Evolutionary conservation across 2,113 vertebrate species (phyloP).

Genomic region (Thalassoma bifasciatum): DNA sequence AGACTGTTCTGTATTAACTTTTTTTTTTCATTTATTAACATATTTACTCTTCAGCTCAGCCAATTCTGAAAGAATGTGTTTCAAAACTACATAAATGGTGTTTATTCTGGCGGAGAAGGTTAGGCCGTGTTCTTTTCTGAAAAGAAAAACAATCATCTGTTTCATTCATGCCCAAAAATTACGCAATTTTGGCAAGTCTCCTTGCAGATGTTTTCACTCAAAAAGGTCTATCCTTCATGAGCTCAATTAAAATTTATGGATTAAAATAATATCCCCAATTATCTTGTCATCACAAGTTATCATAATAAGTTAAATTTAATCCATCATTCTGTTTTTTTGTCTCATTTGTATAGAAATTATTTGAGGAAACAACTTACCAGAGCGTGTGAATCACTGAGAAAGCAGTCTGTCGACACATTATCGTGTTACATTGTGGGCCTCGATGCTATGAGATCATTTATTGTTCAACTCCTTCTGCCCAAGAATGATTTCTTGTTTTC

Average conservation of each 20-base stretch:
- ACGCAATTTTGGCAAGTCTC: slow-evolving; percentile 2
- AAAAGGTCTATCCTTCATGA: slow-evolving; percentile 20
- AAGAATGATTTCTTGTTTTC: slow-evolving; percentile 10
- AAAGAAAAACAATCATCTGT: slow-evolving; percentile 13
- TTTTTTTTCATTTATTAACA: not conserved
- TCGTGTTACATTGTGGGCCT: not conserved
- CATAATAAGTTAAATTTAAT: not conserved
- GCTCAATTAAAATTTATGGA: slow-evolving; percentile 22
- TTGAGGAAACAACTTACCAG: not conserved
- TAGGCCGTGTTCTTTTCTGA: not conserved
- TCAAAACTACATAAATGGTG: not conserved
- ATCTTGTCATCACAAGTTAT: slow-evolving; percentile 26
- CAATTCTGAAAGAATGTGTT: not conserved
- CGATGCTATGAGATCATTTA: not conserved
- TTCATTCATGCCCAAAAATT: slow-evolving; percentile 38
- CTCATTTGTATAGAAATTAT: slow-evolving; percentile 6
- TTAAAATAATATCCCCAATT: slow-evolving; percentile 31
- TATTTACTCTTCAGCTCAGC: not conserved
- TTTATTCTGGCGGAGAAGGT: not conserved
- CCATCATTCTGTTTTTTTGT: not conserved
- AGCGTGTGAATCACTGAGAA: not conserved
- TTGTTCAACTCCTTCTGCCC: slow-evolving; percentile 25
- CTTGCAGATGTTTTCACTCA: slow-evolving; percentile 47
- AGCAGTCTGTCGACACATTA: not conserved
- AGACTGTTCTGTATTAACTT: not conserved